Evolutionary conservation across 2,113 vertebrate genomes (phyloP).

Genomic region (Lycaon pictus): DNA sequence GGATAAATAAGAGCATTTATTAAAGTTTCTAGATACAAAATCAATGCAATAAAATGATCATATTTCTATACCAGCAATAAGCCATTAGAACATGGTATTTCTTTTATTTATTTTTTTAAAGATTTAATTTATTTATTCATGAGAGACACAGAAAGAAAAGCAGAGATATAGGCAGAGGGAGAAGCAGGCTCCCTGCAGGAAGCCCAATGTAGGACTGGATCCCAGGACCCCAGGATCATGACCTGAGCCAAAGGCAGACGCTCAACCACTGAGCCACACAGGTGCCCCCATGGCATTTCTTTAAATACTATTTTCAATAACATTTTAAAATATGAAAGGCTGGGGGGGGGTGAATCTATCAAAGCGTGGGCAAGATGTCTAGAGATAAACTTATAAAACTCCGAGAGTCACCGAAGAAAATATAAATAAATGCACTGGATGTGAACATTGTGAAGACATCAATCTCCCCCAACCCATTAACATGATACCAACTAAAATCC

Average conservation of each 20-base stretch:
- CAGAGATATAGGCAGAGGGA: too few species aligned
- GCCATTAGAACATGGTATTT: not conserved
- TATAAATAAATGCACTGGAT: not conserved
- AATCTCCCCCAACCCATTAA: not conserved
- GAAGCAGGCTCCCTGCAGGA: too few species aligned
- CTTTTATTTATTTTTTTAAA: not conserved
- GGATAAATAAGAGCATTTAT: constrained; percentile 2
- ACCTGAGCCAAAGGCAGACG: too few species aligned
- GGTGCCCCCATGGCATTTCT: not conserved
- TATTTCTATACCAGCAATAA: constrained; percentile 30
- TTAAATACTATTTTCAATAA: not conserved
- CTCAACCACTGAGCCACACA: too few species aligned
- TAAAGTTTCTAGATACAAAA: constrained; percentile 31
- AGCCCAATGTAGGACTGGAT: too few species aligned
- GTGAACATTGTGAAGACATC: not conserved
- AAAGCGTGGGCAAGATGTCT: not conserved
- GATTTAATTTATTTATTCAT: too few species aligned
- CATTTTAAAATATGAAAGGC: not conserved
- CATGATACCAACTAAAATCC: not conserved
- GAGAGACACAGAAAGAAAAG: too few species aligned
- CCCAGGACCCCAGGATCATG: too few species aligned
- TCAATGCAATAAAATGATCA: constrained; percentile 7
- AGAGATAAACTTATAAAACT: constrained; percentile 21
- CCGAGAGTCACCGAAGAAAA: not conserved
- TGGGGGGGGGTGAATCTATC: not conserved